These are phyloP conservation scores for Macrotis lagotis DNA, from an alignment of 2,113 vertebrate genomes.

Conservation along the genomic window DNA sequence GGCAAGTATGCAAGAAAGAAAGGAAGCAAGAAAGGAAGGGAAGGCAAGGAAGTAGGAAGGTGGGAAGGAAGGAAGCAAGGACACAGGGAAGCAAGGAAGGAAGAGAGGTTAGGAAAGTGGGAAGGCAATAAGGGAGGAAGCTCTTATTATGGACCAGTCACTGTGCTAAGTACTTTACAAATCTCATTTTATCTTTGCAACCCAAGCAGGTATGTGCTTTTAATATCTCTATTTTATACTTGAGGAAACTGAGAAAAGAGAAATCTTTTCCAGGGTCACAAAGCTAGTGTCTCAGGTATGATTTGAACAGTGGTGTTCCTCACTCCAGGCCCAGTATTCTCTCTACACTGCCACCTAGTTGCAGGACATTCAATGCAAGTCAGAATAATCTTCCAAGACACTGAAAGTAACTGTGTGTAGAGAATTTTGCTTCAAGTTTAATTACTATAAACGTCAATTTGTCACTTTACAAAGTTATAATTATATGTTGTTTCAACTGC, in stretches of 20 bases:
- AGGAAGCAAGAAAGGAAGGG: too few species aligned
- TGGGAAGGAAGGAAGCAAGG: too few species aligned
- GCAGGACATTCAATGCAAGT: background rate
- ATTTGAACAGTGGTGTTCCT: background rate
- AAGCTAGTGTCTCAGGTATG: background rate
- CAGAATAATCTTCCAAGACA: background rate
- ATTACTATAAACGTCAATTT: constrained; percentile 32
- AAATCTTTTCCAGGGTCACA: background rate
- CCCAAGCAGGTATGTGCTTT: background rate
- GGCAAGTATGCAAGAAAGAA: too few species aligned
- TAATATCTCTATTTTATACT: background rate
- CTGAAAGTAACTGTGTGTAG: constrained; percentile 2
- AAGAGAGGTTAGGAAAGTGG: too few species aligned
- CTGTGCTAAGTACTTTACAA: background rate
- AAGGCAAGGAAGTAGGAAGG: too few species aligned
- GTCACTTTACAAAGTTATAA: constrained; percentile 49
- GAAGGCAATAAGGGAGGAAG: background rate
- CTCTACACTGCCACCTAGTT: background rate
- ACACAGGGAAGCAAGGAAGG: too few species aligned
- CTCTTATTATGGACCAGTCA: background rate
- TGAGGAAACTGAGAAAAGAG: background rate
- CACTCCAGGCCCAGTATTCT: background rate
- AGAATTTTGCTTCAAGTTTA: constrained; percentile 34
- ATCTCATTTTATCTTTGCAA: background rate
- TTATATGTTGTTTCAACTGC: constrained; percentile 24